phyloP scores from a whole-genome alignment of 2,113 vertebrate species.

The Anthoscopus minutus region DNA sequence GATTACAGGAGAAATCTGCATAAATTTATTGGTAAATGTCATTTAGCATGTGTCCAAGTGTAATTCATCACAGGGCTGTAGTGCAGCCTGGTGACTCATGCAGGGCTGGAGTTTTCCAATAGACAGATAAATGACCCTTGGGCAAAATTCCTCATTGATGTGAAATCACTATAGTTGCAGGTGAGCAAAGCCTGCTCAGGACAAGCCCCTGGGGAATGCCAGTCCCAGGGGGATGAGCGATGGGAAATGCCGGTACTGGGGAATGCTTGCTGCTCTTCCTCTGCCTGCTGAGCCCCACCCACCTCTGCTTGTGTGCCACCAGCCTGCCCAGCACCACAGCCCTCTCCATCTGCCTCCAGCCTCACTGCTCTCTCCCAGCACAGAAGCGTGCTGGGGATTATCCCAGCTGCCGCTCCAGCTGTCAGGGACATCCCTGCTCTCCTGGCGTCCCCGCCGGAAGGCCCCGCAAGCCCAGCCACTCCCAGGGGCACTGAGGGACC shows the following conservation, averaged over 20 bases:
- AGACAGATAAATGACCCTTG: neutral
- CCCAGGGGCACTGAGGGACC: neutral
- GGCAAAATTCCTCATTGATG: slow-evolving; percentile 8
- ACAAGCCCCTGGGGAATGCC: neutral
- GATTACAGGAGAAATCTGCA: slow-evolving; percentile 60
- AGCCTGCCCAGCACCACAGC: neutral
- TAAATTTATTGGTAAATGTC: slow-evolving; percentile 53
- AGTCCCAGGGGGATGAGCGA: neutral
- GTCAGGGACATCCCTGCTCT: fast-evolving
- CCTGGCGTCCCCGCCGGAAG: neutral
- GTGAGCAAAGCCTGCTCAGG: neutral
- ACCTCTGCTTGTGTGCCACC: neutral
- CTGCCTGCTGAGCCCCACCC: neutral
- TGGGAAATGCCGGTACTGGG: neutral
- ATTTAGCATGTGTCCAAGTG: slow-evolving; percentile 43
- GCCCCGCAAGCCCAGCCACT: neutral
- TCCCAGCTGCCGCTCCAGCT: neutral
- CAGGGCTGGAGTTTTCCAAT: neutral
- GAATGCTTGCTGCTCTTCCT: neutral
- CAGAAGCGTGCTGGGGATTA: neutral
- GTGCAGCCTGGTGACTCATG: slow-evolving; percentile 30
- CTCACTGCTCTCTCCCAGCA: neutral
- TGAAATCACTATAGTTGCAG: neutral
- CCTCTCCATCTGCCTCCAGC: neutral
- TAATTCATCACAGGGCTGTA: slow-evolving; percentile 2